Base-by-base conservation (phyloP, 2,888 invertebrate genomes). In the Eumacrocentrus americanus region DNA sequence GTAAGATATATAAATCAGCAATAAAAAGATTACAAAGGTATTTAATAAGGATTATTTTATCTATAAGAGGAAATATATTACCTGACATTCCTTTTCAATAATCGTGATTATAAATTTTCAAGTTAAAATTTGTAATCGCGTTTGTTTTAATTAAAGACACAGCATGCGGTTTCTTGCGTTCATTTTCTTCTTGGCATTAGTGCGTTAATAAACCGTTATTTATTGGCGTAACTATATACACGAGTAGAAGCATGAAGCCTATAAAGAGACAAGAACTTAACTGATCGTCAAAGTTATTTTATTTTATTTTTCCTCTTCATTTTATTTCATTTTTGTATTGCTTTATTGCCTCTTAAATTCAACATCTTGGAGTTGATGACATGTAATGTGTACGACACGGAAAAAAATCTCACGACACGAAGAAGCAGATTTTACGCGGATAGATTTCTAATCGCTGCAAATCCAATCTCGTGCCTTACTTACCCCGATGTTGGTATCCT, bases 121-220 rank as follows among this genome's bases (percentile, higher is more conserved):
- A 64, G 61, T 67, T 2, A 70, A 72, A 74, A 74, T 69, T 71
- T 70, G 63, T 74, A 73, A 75, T 72, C 68, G 66, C 70, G 72
- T 78, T 76, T 74, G 77, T 78, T 77, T 77, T 74, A 78, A 78
- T 78, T 78, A 78, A 71, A 68, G 70, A 69, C 72, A 61, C 77
- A 71, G 75, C 75, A 66, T 72, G 76, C 65, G 65, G 40, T 56
- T 55, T 40, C 25, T 44, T 63, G 64, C 64, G 64, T 75, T 73
- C 71, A 72, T 74, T 76, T 73, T 64, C 60, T 65, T 60, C 64
- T 62, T 67, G 66, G 67, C 65, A 69, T 72, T 70, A 69, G 67
- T 64, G 64, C 61, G 66, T 73, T 73, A 68, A 74, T 73, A 68
- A 71, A 71, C 65, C 62, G 66, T 75, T 73, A 73, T 75, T 75